Percentiles rank a stretch among this genome's conserved stretches.
Evolutionary conservation across 2,113 vertebrate genomes (phyloP).

Genomic region (Albula glossodonta): DNA sequence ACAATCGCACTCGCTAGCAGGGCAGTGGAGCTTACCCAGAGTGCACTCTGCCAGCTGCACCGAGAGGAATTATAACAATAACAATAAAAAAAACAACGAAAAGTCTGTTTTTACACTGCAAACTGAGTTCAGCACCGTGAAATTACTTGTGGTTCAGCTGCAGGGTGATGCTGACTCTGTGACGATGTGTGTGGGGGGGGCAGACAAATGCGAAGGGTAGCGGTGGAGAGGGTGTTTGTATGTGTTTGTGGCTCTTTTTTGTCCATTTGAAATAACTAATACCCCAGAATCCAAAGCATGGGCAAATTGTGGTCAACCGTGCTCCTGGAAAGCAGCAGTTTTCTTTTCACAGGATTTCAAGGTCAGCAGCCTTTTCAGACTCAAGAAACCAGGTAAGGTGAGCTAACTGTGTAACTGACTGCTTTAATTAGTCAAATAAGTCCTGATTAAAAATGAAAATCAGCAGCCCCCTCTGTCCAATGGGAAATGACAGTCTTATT

Average conservation of each 20-base stretch:
- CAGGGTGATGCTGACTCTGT: background rate
- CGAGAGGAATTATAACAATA: background rate
- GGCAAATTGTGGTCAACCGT: no score
- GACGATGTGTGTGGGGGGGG: no score
- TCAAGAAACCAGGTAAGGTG: no score
- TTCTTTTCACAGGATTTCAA: no score
- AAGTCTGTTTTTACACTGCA: background rate
- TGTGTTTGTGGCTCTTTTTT: background rate
- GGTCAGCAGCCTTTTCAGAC: no score
- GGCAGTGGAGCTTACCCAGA: background rate
- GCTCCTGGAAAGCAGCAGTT: no score
- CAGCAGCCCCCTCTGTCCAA: background rate
- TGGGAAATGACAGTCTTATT: background rate
- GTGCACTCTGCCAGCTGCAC: background rate
- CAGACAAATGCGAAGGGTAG: no score
- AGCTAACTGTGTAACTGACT: no score
- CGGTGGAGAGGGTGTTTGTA: no score
- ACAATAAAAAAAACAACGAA: background rate
- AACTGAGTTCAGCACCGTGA: background rate
- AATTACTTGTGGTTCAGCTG: background rate
- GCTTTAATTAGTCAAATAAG: background rate
- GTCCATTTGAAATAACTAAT: background rate
- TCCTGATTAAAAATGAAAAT: no score
- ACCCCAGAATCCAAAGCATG: background rate
- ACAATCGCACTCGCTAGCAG: background rate